Conservation (phyloP, 2,888 invertebrate genomes). For the Euplexia lucipara region DNA sequence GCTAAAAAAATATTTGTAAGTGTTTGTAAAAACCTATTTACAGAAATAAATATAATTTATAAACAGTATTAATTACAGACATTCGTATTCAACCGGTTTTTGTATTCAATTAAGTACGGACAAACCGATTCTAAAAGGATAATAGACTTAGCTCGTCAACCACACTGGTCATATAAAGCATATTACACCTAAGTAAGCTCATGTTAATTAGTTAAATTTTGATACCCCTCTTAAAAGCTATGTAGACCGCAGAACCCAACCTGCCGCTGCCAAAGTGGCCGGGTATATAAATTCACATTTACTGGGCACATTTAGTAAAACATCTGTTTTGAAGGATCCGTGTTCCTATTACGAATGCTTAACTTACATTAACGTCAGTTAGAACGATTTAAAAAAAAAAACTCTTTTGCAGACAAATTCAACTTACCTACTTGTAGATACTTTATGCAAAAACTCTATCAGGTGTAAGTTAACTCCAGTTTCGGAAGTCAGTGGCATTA, state of each 20-base stretch:
- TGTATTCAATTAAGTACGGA: not conserved
- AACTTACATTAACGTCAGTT: too few species aligned
- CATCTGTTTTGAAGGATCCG: not conserved
- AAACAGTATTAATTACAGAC: not conserved
- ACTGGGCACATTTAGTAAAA: not conserved
- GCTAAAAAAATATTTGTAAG: too few species aligned
- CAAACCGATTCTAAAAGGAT: not conserved
- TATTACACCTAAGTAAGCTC: conserved; percentile 2
- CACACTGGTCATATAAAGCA: not conserved
- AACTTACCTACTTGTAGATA: too few species aligned
- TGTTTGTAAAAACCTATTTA: too few species aligned
- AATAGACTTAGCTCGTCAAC: not conserved
- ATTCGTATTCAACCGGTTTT: not conserved
- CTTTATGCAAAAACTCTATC: too few species aligned
- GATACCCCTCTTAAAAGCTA: conserved; percentile 22
- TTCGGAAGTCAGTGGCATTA: too few species aligned
- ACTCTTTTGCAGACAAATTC: too few species aligned
- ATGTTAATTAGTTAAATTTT: not conserved
- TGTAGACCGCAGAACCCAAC: conserved; percentile 8
- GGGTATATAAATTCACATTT: conserved; percentile 2
- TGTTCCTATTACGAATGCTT: too few species aligned
- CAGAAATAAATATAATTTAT: too few species aligned
- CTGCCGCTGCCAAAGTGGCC: not conserved
- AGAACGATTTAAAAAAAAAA: too few species aligned
- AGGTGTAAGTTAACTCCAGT: too few species aligned